phyloP scores from a whole-genome alignment of 2,888 invertebrate species.

The Elgonia sp. region DNA sequence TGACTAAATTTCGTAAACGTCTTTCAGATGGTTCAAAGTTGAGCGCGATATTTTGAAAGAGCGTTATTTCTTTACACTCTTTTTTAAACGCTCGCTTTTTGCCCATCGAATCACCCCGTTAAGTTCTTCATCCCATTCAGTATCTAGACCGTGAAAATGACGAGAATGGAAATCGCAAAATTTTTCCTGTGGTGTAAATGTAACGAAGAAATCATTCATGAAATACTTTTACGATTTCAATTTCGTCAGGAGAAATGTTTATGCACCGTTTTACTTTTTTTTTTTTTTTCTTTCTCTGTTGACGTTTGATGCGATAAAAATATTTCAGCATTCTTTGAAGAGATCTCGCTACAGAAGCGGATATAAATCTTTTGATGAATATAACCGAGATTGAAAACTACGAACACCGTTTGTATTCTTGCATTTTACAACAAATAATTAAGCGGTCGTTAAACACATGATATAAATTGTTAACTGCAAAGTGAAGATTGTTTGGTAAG shows the following conservation, averaged over 20 bases:
- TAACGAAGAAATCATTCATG: conserved; percentile 52
- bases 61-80: conserved; percentile 5
- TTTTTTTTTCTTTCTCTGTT: conserved; percentile 39
- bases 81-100: conserved; percentile 39
- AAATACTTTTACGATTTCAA: conserved; percentile 65
- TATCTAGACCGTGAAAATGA: conserved; percentile 41
- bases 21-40: not conserved
- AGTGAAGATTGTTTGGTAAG: not conserved
- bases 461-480: not conserved
- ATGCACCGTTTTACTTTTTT: conserved; percentile 22
- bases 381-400: conserved; percentile 20
- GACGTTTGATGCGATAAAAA: conserved; percentile 40
- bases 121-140: conserved; percentile 36
- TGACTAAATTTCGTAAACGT: not conserved
- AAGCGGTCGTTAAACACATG: not conserved
- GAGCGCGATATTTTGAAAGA: conserved; percentile 2
- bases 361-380: conserved; percentile 29
- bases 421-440: not conserved
- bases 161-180: conserved; percentile 33
- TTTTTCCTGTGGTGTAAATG: conserved; percentile 46
- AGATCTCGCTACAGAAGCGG: conserved; percentile 10
- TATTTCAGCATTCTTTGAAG: conserved; percentile 46
- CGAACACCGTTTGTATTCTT: not conserved
- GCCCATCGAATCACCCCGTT: conserved; percentile 26
- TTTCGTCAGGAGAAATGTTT: conserved; percentile 55